phyloP scores from a whole-genome alignment of 2,888 invertebrate genomes.

The Cryptus armator region DNA sequence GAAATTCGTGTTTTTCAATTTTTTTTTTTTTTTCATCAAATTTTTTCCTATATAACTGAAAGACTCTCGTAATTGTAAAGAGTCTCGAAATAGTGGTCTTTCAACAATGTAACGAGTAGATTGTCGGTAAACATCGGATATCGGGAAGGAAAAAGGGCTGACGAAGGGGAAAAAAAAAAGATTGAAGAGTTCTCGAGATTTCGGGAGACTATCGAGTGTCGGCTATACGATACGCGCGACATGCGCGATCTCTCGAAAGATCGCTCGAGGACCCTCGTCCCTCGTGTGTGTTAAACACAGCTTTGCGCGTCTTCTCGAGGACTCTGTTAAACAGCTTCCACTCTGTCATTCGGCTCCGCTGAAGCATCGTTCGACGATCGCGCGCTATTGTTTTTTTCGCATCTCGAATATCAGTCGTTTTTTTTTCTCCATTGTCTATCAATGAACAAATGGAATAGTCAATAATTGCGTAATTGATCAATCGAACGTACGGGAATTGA shows the following conservation, averaged over 20 bases:
- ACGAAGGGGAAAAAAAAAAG: slow-evolving; percentile 7
- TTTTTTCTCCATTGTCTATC: neutral
- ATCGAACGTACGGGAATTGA: too few species aligned
- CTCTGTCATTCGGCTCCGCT: slow-evolving; percentile 14
- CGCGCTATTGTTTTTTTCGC: neutral
- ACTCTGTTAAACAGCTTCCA: slow-evolving; percentile 1
- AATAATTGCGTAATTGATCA: neutral
- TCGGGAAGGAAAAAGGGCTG: neutral
- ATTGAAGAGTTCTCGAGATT: slow-evolving; percentile 31
- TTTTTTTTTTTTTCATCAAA: neutral
- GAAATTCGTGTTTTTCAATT: neutral
- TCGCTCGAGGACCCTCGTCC: neutral
- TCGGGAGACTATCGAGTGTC: slow-evolving; percentile 37
- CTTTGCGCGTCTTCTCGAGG: slow-evolving; percentile 13
- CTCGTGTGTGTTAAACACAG: neutral
- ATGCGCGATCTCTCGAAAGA: slow-evolving; percentile 31
- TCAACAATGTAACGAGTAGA: neutral
- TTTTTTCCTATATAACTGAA: too few species aligned
- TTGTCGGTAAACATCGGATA: neutral
- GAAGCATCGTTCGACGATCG: slow-evolving; percentile 8
- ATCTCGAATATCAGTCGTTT: neutral
- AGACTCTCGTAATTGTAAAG: too few species aligned
- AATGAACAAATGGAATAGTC: neutral
- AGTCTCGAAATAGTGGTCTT: too few species aligned
- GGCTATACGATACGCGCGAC: neutral